These are phyloP conservation scores for Melozone crissalis DNA, from an alignment of 2,113 vertebrate species.

Conservation along the genomic window DNA sequence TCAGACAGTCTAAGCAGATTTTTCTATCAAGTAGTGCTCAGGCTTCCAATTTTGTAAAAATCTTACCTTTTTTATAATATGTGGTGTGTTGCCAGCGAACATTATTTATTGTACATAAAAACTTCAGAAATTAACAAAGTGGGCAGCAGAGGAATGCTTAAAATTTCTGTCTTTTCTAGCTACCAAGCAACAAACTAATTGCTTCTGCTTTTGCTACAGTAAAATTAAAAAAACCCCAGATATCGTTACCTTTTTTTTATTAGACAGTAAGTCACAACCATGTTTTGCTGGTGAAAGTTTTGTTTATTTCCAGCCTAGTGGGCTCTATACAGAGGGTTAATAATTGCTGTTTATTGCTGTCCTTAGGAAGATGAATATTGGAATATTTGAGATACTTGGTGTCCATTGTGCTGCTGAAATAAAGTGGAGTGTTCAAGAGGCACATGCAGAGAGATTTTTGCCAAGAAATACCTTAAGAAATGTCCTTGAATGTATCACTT, in stretches of 20 bases:
- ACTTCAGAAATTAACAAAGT: not conserved
- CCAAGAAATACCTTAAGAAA: not conserved
- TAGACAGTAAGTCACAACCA: not conserved
- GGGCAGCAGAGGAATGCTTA: not conserved
- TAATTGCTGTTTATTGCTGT: not conserved
- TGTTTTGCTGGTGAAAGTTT: not conserved
- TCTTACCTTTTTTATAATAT: not conserved
- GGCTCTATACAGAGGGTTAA: not conserved
- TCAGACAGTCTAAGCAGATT: not conserved
- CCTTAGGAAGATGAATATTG: not conserved
- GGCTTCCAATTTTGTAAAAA: not conserved
- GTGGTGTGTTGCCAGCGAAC: not conserved
- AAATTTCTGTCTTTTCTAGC: not conserved
- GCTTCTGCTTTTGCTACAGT: not conserved
- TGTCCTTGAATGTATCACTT: not conserved
- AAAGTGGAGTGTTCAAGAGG: not conserved
- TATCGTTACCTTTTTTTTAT: accelerated
- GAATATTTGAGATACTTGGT: not conserved
- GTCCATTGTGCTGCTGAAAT: not conserved
- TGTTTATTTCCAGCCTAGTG: not conserved
- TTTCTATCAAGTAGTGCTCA: not conserved
- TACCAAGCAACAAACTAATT: not conserved
- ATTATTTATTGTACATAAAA: not conserved
- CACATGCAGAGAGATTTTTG: not conserved
- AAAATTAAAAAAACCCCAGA: not conserved